Evolutionary conservation across 2,113 vertebrate genomes (phyloP).

Genomic region (Menura novaehollandiae): DNA sequence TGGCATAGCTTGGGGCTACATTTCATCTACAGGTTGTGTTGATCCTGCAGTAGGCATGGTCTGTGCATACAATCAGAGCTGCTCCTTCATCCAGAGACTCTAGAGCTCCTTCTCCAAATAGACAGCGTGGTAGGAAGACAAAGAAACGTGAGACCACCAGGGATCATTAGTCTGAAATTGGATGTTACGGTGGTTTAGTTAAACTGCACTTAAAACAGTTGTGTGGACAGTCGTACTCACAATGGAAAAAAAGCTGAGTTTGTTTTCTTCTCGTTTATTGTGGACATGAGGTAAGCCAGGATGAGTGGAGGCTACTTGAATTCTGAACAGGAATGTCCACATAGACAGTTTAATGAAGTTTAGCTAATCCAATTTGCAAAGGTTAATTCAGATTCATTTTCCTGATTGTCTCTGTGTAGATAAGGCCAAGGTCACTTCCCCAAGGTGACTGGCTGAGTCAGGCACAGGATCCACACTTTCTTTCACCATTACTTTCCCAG

Average conservation of each 20-base stretch:
- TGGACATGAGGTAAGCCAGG: not conserved
- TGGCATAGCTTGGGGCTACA: not conserved
- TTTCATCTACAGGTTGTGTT: not conserved
- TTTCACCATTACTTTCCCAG: not conserved
- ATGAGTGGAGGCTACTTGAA: not conserved
- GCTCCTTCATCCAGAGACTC: not conserved
- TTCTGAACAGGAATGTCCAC: constrained; percentile 47
- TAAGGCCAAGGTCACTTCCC: constrained; percentile 31
- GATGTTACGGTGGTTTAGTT: not conserved
- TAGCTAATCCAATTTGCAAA: constrained; percentile 55
- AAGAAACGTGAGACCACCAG: not conserved
- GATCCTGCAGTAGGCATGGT: not conserved
- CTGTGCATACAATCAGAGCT: not conserved
- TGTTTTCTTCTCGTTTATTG: not conserved
- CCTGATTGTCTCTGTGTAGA: constrained; percentile 33
- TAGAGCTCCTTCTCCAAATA: not conserved
- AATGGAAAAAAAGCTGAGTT: not conserved
- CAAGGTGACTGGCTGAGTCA: not conserved
- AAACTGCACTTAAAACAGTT: not conserved
- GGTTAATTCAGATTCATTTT: constrained; percentile 57
- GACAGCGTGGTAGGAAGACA: not conserved
- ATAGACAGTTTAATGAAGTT: constrained; percentile 52
- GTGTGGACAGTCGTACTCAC: not conserved
- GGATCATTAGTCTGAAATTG: not conserved
- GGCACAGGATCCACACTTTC: not conserved